phyloP scores from a whole-genome alignment of 2,888 invertebrate genomes.

The Pheosia gnoma region DNA sequence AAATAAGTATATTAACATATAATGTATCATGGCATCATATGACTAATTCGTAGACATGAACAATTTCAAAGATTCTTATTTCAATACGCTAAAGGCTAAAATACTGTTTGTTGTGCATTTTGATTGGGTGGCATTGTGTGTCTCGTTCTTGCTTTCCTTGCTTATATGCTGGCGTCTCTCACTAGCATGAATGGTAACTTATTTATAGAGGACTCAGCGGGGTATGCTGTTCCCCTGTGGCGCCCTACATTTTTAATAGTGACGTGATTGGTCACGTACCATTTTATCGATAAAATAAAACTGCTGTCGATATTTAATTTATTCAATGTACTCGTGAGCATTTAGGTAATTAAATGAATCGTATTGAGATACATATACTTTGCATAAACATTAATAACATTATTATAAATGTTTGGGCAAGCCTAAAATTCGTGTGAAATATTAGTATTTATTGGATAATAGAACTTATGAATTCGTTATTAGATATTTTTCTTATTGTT shows the following conservation, averaged over 20 bases:
- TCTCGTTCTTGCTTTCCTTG: conserved; percentile 55
- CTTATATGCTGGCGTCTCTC: conserved; percentile 47
- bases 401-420: too few species aligned
- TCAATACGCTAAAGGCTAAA: conserved; percentile 45
- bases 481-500: too few species aligned
- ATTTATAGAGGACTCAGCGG: conserved; percentile 67
- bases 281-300: conserved; percentile 33
- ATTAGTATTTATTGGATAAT: too few species aligned
- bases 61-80: conserved; percentile 36
- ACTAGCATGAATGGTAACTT: conserved; percentile 53
- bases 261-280: conserved; percentile 41
- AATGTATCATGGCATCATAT: conserved; percentile 33
- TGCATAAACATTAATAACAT: too few species aligned
- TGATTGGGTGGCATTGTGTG: conserved; percentile 40
- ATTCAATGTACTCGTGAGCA: conserved; percentile 16
- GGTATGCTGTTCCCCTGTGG: conserved; percentile 67
- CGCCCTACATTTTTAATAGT: conserved; percentile 68
- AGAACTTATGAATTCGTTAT: too few species aligned
- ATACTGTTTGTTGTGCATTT: conserved; percentile 38
- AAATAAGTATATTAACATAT: conserved; percentile 14
- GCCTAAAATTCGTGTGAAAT: too few species aligned
- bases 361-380: too few species aligned
- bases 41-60: conserved; percentile 31
- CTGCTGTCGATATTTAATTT: conserved; percentile 30
- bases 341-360: not conserved